Percentiles rank a stretch among this genome's conserved stretches.
Conservation (phyloP, 2,113 vertebrate genomes). For the Nannobrachium achirus region DNA sequence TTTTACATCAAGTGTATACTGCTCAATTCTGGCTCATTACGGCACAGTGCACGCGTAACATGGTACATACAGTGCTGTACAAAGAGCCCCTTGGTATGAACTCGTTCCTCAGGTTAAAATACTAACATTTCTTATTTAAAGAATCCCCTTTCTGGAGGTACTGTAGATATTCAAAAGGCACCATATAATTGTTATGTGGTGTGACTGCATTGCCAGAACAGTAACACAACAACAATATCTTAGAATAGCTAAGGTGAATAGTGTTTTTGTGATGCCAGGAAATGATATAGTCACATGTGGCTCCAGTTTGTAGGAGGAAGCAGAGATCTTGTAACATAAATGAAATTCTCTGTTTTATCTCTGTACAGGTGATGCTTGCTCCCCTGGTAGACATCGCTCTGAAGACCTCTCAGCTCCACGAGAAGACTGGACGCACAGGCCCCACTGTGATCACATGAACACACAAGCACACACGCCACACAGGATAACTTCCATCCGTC, state of each 20-base stretch:
- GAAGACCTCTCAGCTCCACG: slow-evolving; percentile 92
- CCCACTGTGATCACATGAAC: slow-evolving; percentile 96
- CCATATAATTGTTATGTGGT: not conserved
- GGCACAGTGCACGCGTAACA: not conserved
- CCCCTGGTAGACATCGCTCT: slow-evolving; percentile 94
- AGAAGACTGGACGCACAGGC: slow-evolving; percentile 86
- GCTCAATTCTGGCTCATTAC: not conserved
- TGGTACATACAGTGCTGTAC: too few relatives aligned
- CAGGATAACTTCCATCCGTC: slow-evolving; percentile 50
- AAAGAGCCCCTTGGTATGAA: not conserved
- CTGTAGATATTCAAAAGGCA: too few relatives aligned
- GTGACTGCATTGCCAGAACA: not conserved
- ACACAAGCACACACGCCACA: slow-evolving; percentile 33
- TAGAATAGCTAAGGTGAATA: too few relatives aligned
- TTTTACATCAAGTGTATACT: not conserved
- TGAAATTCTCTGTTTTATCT: slow-evolving; percentile 34
- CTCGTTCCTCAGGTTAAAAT: too few relatives aligned
- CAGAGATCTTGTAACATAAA: not conserved
- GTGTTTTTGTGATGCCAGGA: too few relatives aligned
- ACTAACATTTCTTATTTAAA: too few relatives aligned
- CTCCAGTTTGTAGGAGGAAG: too few relatives aligned
- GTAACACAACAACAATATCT: not conserved
- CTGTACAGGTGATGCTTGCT: slow-evolving; percentile 90
- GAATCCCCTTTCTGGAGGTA: too few relatives aligned
- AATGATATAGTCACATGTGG: too few relatives aligned